Percentiles rank a stretch among this genome's conserved stretches.
phyloP scores from a whole-genome alignment of 2,797 vertebrate species.

The Lepus townsendii region DNA sequence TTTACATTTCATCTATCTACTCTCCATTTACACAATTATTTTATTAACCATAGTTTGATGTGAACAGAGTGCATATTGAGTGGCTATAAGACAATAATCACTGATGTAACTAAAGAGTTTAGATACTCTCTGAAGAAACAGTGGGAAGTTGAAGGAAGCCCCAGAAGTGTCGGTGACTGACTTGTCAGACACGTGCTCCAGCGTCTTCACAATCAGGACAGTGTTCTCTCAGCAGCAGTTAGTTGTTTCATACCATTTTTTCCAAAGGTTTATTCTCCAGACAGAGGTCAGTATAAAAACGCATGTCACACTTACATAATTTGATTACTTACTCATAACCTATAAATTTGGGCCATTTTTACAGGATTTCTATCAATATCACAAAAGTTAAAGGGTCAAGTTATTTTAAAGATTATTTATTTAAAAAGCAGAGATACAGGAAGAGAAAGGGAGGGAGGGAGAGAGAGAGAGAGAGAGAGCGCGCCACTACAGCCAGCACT shows the following conservation, averaged over 20 bases:
- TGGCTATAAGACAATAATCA: neutral
- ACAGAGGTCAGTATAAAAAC: neutral
- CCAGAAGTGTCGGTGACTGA: fast-evolving
- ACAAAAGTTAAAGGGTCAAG: neutral
- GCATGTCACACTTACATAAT: neutral
- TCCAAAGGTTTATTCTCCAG: neutral
- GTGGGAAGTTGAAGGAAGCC: neutral
- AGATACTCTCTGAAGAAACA: neutral
- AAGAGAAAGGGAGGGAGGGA: no score
- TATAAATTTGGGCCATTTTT: neutral
- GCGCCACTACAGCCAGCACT: no score
- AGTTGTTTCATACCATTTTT: neutral
- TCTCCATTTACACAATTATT: neutral
- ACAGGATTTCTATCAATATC: neutral
- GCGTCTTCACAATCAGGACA: neutral
- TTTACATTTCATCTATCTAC: neutral
- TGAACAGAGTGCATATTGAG: neutral
- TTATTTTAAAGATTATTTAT: neutral
- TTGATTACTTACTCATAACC: neutral
- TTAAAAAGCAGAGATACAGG: no score
- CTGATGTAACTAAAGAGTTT: no score
- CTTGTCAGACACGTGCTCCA: fast-evolving
- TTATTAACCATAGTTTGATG: neutral
- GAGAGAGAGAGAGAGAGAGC: no score
- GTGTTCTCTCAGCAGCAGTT: neutral